A percentile compares a stretch with the other conserved stretches of the same genome.
These are phyloP conservation scores for Serrognathus titanus DNA, from an alignment of 2,888 invertebrate species.

Conservation along the genomic window DNA sequence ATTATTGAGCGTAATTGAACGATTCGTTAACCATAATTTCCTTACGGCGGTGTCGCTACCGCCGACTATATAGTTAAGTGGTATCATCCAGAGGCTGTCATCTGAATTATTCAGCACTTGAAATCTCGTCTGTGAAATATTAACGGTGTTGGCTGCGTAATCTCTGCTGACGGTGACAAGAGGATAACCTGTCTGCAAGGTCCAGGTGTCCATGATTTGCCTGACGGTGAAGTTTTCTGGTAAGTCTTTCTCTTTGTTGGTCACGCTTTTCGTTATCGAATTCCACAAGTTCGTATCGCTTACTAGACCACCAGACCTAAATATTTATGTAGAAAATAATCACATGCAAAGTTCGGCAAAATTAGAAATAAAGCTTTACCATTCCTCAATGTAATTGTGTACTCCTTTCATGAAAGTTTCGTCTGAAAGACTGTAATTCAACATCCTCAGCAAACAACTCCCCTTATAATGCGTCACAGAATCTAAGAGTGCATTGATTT, in stretches of 20 bases:
- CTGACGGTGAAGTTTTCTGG: slow-evolving; percentile 53
- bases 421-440: slow-evolving; percentile 56
- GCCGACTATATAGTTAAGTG: slow-evolving; percentile 52
- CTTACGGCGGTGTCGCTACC: slow-evolving; percentile 22
- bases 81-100: slow-evolving; percentile 56
- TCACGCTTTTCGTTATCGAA: slow-evolving; percentile 4
- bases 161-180: slow-evolving; percentile 58
- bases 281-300: slow-evolving; percentile 66
- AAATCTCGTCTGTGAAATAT: slow-evolving; percentile 52
- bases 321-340: too few species aligned
- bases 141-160: slow-evolving; percentile 49
- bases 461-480: slow-evolving; percentile 44
- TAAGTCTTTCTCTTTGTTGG: slow-evolving; percentile 1
- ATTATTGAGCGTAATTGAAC: slow-evolving; percentile 7
- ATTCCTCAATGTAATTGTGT: slow-evolving; percentile 53
- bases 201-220: slow-evolving; percentile 69
- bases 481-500: slow-evolving; percentile 61
- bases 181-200: slow-evolving; percentile 68
- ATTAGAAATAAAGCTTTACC: slow-evolving; percentile 44
- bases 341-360: slow-evolving; percentile 3
- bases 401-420: slow-evolving; percentile 55
- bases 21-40: slow-evolving; percentile 36
- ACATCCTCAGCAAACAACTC: slow-evolving; percentile 58
- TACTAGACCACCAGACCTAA: slow-evolving; percentile 59
- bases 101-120: slow-evolving; percentile 32